These are phyloP conservation scores for Trypoxylon attenuatum DNA, from an alignment of 2,888 invertebrate genomes.

Conservation along the genomic window DNA sequence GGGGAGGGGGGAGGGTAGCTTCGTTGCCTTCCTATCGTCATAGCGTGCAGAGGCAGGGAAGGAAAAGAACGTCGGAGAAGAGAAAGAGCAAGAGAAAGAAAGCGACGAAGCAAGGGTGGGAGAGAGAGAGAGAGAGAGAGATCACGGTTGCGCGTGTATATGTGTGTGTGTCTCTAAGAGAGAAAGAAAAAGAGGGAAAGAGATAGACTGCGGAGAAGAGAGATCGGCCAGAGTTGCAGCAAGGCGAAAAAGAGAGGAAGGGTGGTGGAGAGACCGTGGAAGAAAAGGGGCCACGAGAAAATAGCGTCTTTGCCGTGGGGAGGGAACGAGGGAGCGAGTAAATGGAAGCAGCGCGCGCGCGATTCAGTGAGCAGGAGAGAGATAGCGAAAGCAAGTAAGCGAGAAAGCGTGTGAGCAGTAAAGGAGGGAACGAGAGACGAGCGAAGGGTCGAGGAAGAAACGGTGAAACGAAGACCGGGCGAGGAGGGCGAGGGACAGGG, in stretches of 20 bases:
- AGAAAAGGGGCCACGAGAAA: slow-evolving; percentile 70
- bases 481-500: slow-evolving; percentile 47
- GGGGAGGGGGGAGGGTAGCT: too few relatives aligned
- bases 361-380: too few relatives aligned
- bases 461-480: slow-evolving; percentile 56
- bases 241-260: slow-evolving; percentile 11
- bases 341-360: slow-evolving; percentile 52
- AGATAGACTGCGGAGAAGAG: slow-evolving; percentile 18
- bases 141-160: not conserved
- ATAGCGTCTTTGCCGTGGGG: slow-evolving; percentile 67
- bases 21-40: too few relatives aligned
- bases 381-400: slow-evolving; percentile 55
- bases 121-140: slow-evolving; percentile 1
- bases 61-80: too few relatives aligned
- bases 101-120: too few relatives aligned
- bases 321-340: slow-evolving; percentile 69
- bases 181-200: slow-evolving; percentile 5
- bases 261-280: slow-evolving; percentile 60
- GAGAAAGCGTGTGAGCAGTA: slow-evolving; percentile 10
- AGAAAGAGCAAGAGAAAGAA: not conserved
- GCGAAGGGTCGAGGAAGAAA: slow-evolving; percentile 62
- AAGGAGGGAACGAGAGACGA: slow-evolving; percentile 47
- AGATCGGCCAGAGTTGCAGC: not conserved
- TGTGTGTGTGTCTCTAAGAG: too few relatives aligned
- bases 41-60: too few relatives aligned